Evolutionary conservation across 1,140 invertebrate species (phyloP).

Genomic region (Panagrolaimus sp.): DNA sequence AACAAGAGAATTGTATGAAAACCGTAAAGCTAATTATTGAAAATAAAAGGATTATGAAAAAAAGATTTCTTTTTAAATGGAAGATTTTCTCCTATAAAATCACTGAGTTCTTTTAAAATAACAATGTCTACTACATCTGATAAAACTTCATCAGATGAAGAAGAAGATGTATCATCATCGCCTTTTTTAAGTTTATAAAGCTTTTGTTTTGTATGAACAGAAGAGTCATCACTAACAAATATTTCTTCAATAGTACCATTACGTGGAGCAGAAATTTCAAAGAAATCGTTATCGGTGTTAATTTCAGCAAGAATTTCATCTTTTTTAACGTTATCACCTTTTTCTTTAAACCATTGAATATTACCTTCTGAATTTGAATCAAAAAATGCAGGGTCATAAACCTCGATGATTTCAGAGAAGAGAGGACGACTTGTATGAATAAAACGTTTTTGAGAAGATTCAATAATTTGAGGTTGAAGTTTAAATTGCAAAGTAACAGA

Average conservation of each 20-base stretch:
- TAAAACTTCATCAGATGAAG: no score
- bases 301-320: slow-evolving; percentile 95
- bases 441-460: background rate
- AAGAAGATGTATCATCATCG: slow-evolving; percentile 32
- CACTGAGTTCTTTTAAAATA: no score
- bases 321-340: slow-evolving; percentile 80
- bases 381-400: slow-evolving; percentile 74
- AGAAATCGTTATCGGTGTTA: slow-evolving; percentile 82
- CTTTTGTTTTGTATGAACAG: slow-evolving; percentile 56
- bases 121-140: no score
- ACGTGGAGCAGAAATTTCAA: slow-evolving; percentile 56
- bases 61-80: no score
- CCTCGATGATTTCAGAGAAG: slow-evolving; percentile 49
- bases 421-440: background rate
- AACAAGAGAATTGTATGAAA: no score
- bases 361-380: slow-evolving; percentile 97
- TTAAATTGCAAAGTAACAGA: background rate
- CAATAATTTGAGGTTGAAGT: background rate
- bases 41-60: no score
- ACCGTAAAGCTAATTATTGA: no score
- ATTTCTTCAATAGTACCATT: slow-evolving; percentile 54
- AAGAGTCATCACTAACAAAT: slow-evolving; percentile 53
- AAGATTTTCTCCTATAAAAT: no score
- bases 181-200: slow-evolving; percentile 57
- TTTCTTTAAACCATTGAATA: slow-evolving; percentile 77